Evolutionary conservation across 2,888 invertebrate species (phyloP).

Genomic region (Pachycephus smyrnensis): DNA sequence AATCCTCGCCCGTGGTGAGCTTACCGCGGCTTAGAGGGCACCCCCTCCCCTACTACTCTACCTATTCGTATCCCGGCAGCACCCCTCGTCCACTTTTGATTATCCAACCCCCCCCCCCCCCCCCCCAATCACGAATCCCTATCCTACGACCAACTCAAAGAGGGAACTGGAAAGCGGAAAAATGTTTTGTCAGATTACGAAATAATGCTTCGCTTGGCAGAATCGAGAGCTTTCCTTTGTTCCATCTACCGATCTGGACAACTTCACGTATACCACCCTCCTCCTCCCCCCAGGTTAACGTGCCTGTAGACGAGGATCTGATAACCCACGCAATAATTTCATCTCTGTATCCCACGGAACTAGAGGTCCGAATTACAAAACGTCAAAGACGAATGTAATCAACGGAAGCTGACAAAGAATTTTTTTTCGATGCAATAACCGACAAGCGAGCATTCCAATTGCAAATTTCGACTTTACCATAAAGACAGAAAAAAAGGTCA

Average conservation of each 20-base stretch:
- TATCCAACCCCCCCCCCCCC: constrained; percentile 12
- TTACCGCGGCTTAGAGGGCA: constrained; percentile 50
- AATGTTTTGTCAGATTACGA: constrained; percentile 50
- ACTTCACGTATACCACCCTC: neutral
- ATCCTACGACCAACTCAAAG: neutral
- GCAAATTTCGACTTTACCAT: neutral
- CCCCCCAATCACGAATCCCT: constrained; percentile 24
- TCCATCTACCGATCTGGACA: neutral
- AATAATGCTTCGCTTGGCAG: constrained; percentile 20
- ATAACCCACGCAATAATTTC: neutral
- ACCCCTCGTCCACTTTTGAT: constrained; percentile 14
- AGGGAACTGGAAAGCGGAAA: constrained; percentile 38
- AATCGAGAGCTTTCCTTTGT: neutral
- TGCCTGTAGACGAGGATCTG: neutral
- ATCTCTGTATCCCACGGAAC: neutral
- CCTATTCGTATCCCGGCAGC: constrained; percentile 8
- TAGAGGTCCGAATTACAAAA: neutral
- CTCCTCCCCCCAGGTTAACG: neutral
- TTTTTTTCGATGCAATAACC: neutral
- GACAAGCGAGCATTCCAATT: neutral
- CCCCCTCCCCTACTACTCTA: constrained; percentile 10
- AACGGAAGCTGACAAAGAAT: neutral
- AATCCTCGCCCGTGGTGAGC: constrained; percentile 49
- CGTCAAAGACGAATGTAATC: neutral
- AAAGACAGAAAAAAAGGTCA: no score